Evolutionary conservation across 2,888 invertebrate genomes (phyloP), one percentile per base, ranked within the genome.

Genomic region (Uropetala carovei): DNA sequence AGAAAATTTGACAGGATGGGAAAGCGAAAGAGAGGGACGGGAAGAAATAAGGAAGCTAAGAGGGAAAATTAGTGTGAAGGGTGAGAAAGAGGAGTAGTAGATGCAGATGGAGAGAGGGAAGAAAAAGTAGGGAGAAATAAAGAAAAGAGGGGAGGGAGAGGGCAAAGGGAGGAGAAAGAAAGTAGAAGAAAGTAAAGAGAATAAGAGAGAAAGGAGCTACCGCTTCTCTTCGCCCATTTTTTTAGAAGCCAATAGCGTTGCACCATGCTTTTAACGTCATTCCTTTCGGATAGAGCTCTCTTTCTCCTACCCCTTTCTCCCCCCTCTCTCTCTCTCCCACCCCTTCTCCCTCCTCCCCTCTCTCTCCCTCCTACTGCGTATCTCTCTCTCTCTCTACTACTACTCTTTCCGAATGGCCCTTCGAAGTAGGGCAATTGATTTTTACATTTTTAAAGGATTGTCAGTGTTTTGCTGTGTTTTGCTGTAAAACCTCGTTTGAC

Each of bases 131-230:
- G 43, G 92, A 59, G 92, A 92, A 92, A 92, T 92, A 93, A 91
- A 92, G 59, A 30, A 81, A 81, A n/a, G 60, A 57, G 18, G 18
- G 60, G 83, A 64, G 82, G 64, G 22, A 43, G 30, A 58, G 22
- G 43, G 60, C 84, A 18, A 57, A 57, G 68, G 59, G 85, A 82
- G 92, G 92, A 91, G 86, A 92, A 83, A 86, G 64, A n/a, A n/a
- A n/a, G n/a, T n/a, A n/a, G n/a, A 3, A 43, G 81, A 27, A 92
- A 92, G 86, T 81, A 89, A 85, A 56, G 64, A 92, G 93, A 92
- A 92, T 92, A 93, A 92, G 92, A 92, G 83, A 59, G 85, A 91
- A 83, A 59, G 92, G 81, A 22, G 22, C n/a, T n/a, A 22, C 1
- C 43, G 43, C 43, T 43, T 43, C 64, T 43, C 82, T 82, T 82